These are phyloP conservation scores for Anoplopoma fimbria DNA, from an alignment of 2,113 vertebrate genomes.

Conservation along the genomic window DNA sequence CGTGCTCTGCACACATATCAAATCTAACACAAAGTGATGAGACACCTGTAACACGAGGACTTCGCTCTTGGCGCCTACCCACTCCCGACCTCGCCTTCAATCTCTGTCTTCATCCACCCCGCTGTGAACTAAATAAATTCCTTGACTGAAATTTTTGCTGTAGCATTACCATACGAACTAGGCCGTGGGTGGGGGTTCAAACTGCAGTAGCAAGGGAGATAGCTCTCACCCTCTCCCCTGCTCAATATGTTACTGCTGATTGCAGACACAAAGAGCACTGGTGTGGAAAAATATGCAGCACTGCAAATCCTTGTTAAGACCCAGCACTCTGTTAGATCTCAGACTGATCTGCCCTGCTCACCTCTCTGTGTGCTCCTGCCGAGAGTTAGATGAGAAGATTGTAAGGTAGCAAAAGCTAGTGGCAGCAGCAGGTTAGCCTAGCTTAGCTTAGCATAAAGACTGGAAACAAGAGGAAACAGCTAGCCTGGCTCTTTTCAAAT, in stretches of 20 bases:
- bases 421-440: not conserved
- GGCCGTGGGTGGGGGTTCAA: slow-evolving; percentile 23
- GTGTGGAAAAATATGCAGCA: slow-evolving; percentile 52
- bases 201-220: slow-evolving; percentile 24
- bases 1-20: not conserved
- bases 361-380: not conserved
- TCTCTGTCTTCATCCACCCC: slow-evolving; percentile 26
- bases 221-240: slow-evolving; percentile 6
- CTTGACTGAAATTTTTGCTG: slow-evolving; percentile 48
- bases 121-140: slow-evolving; percentile 39
- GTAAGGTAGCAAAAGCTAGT: too few species aligned
- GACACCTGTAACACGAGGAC: slow-evolving; percentile 47
- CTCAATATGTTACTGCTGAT: slow-evolving; percentile 59
- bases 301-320: slow-evolving; percentile 64
- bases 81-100: slow-evolving; percentile 4
- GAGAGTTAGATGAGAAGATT: not conserved
- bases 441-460: not conserved
- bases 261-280: slow-evolving; percentile 59
- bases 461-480: too few species aligned
- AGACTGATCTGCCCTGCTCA: slow-evolving; percentile 26
- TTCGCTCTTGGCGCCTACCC: slow-evolving; percentile 28
- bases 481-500: not conserved
- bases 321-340: slow-evolving; percentile 57
- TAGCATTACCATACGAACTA: slow-evolving; percentile 45
- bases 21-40: slow-evolving; percentile 52